Base-by-base conservation (phyloP, 1,140 invertebrate genomes). In the Lasaia peninsularis region DNA sequence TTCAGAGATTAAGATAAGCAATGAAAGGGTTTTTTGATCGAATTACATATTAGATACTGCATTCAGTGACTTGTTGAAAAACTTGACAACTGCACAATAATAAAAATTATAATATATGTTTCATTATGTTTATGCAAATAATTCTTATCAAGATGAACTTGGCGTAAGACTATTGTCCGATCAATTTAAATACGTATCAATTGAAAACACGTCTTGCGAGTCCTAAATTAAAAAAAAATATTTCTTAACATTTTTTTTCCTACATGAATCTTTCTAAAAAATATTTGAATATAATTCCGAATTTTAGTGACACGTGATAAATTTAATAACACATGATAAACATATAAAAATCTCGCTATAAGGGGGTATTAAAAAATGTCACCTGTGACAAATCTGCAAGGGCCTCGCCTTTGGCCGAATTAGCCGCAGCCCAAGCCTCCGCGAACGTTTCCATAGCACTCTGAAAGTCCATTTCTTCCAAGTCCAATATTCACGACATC, bases 381-480 rank as follows among this genome's bases (percentile, higher is more conserved):
- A 93, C 93, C 92, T 94, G 93, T 68, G 91, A 88, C 63, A 91
- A 80, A 65, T 91, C 91, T 51, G 80, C 82, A 6, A 88, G 74
- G 6, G 77, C 84, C 68, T 90, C 89, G 60, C 91, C 91, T 79
- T 96, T 95, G 69, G 78, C 83, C 5, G 95, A 95, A 84, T 97
- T 98, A 79, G 96, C 96, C 58, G 96, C 96, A 71, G 97, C 96
- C 97, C 97, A 98, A 65, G 97, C 96, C 91, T 98, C 97, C 52
- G 96, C 96, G 86, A 98, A 98, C 65, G 96, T 98, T 91, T 98
- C 96, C 96, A 98, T 97, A 66, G 96, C 96, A 92, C 96, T 97
- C 91, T 97, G 96, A 93, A 97, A 97, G 94, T 98, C 96, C 96
- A 98, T 98, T 70, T 84, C 82, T 70, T 75, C 73, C 59, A 58